phyloP scores from a whole-genome alignment of 2,113 vertebrate species.

The Nesoenas mayeri region DNA sequence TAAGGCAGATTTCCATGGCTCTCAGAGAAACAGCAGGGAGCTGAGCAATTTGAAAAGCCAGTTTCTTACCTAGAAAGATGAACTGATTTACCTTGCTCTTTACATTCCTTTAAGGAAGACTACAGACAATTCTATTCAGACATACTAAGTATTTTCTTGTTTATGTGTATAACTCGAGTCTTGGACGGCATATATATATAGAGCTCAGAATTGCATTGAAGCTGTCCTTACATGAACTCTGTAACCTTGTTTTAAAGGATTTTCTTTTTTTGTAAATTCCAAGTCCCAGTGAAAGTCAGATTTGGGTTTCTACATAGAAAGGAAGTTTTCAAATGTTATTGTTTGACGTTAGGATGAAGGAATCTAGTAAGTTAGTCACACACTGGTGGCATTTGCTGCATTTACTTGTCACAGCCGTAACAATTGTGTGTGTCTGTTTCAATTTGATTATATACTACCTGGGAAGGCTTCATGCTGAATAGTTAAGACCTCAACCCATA shows the following conservation, averaged over 20 bases:
- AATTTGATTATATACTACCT: not conserved
- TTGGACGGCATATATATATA: not conserved
- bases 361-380: not conserved
- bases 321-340: not conserved
- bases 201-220: not conserved
- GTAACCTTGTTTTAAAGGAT: not conserved
- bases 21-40: not conserved
- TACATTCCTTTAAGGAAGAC: not conserved
- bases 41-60: not conserved
- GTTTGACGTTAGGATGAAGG: accelerated
- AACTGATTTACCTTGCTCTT: not conserved
- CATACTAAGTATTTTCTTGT: not conserved
- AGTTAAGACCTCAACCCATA: not conserved
- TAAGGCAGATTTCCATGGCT: not conserved
- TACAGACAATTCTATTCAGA: not conserved
- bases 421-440: not conserved
- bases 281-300: not conserved
- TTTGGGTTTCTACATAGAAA: not conserved
- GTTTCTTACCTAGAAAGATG: not conserved
- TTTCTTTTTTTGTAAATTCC: not conserved
- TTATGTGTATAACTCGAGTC: not conserved
- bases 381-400: not conserved
- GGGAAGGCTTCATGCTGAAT: not conserved
- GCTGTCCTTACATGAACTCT: not conserved
- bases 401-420: not conserved